phyloP scores from a whole-genome alignment of 2,888 invertebrate genomes.

The Xanthia togata region DNA sequence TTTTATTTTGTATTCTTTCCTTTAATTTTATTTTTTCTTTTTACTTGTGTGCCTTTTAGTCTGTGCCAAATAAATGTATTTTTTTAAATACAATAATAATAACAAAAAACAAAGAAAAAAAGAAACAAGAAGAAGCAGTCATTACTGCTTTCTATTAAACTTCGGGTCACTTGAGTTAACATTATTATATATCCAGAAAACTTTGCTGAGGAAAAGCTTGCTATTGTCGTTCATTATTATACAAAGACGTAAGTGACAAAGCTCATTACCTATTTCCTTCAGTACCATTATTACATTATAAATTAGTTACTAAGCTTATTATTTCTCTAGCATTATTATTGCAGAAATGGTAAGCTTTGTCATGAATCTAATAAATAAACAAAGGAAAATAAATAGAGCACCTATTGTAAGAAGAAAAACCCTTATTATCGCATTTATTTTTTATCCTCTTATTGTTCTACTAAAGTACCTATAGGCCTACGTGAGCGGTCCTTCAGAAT shows the following conservation, averaged over 20 bases:
- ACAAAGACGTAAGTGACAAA: neutral
- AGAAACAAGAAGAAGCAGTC: too few species aligned
- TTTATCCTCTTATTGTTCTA: constrained; percentile 41
- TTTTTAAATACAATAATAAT: too few species aligned
- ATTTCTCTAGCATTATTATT: constrained; percentile 20
- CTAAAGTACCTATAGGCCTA: constrained; percentile 17
- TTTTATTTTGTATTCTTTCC: too few species aligned
- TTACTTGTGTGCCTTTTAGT: too few species aligned
- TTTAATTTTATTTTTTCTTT: too few species aligned
- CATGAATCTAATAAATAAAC: constrained; percentile 15
- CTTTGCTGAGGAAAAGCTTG: neutral
- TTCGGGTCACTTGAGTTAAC: neutral
- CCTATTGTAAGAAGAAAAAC: constrained; percentile 14
- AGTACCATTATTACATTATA: constrained; percentile 2
- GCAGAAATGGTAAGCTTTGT: constrained; percentile 9
- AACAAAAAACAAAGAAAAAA: too few species aligned
- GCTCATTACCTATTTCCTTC: constrained; percentile 9
- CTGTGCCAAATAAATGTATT: too few species aligned
- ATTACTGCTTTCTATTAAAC: neutral
- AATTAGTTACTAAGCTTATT: constrained; percentile 3
- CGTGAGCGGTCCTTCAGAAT: constrained; percentile 42
- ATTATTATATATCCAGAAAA: neutral
- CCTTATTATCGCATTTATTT: constrained; percentile 52
- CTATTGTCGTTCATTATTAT: neutral
- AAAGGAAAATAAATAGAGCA: constrained; percentile 37